A percentile compares a stretch with the other conserved stretches of the same genome.
Evolutionary conservation across 1,140 invertebrate species (phyloP).

Genomic region (Calliphora vicina): DNA sequence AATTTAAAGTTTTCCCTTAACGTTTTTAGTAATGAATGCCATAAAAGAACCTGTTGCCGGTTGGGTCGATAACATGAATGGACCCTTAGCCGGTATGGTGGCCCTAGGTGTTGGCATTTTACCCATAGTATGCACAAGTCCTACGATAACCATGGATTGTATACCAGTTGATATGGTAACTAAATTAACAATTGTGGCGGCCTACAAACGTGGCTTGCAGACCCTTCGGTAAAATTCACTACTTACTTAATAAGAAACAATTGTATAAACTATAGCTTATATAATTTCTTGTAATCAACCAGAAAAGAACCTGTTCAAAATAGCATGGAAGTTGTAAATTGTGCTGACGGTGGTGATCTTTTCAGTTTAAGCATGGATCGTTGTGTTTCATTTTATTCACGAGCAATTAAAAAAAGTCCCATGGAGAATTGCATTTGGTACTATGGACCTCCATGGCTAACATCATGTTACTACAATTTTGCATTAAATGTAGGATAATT

Average conservation of each 20-base stretch:
- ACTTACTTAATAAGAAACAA: no score
- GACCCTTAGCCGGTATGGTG: constrained; percentile 80
- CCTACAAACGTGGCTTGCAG: constrained; percentile 74
- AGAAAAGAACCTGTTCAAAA: not conserved
- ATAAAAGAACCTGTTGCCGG: constrained; percentile 74
- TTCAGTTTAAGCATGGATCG: not conserved
- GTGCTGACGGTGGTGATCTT: constrained; percentile 64
- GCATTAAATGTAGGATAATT: not conserved
- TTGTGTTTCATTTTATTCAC: not conserved
- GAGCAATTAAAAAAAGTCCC: not conserved
- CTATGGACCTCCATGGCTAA: not conserved
- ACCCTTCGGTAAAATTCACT: not conserved
- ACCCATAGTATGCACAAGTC: constrained; percentile 72
- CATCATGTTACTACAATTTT: not conserved
- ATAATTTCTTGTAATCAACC: no score
- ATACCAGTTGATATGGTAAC: constrained; percentile 88
- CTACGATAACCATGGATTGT: constrained; percentile 75
- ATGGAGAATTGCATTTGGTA: not conserved
- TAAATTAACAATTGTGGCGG: constrained; percentile 78
- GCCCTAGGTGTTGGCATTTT: constrained; percentile 75
- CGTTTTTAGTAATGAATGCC: constrained; percentile 72
- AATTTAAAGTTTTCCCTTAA: not conserved
- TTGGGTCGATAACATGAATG: constrained; percentile 96
- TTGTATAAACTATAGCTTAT: no score
- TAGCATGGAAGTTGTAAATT: constrained; percentile 71